Evolutionary conservation across 1,140 invertebrate genomes (phyloP).

Genomic region (Eciton burchellii): DNA sequence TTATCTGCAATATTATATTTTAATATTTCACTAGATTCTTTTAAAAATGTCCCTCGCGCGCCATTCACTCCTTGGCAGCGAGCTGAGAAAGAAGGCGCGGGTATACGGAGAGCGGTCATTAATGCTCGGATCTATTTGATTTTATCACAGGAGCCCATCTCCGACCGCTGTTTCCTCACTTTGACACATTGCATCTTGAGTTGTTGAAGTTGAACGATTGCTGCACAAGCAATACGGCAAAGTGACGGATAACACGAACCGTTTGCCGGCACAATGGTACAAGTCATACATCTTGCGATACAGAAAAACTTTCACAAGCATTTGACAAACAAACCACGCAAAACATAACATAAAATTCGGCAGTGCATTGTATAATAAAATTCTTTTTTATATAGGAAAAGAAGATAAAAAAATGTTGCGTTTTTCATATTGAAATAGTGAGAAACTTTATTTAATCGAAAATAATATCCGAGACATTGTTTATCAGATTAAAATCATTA

Average conservation of each 20-base stretch:
- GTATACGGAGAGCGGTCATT: constrained; percentile 46
- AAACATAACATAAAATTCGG: neutral
- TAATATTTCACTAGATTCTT: constrained; percentile 85
- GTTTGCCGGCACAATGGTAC: constrained; percentile 19
- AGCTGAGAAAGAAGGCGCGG: constrained; percentile 33
- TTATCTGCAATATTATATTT: constrained; percentile 76
- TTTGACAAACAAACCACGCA: neutral
- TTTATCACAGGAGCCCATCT: constrained; percentile 84
- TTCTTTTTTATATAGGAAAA: neutral
- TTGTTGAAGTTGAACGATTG: constrained; percentile 4
- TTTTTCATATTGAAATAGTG: neutral
- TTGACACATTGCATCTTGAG: constrained; percentile 50
- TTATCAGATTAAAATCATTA: constrained; percentile 5
- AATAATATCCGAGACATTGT: neutral
- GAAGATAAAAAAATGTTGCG: neutral
- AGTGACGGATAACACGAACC: constrained; percentile 51
- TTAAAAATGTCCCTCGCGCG: constrained; percentile 75
- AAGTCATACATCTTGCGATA: constrained; percentile 21
- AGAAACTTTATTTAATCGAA: neutral
- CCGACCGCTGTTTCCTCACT: constrained; percentile 63
- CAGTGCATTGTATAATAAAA: neutral
- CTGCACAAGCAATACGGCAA: constrained; percentile 38
- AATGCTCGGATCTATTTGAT: constrained; percentile 73
- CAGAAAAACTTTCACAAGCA: neutral
- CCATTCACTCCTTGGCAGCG: neutral